These are phyloP conservation scores for Battus philenor DNA, from an alignment of 1,140 invertebrate genomes.

Conservation along the genomic window DNA sequence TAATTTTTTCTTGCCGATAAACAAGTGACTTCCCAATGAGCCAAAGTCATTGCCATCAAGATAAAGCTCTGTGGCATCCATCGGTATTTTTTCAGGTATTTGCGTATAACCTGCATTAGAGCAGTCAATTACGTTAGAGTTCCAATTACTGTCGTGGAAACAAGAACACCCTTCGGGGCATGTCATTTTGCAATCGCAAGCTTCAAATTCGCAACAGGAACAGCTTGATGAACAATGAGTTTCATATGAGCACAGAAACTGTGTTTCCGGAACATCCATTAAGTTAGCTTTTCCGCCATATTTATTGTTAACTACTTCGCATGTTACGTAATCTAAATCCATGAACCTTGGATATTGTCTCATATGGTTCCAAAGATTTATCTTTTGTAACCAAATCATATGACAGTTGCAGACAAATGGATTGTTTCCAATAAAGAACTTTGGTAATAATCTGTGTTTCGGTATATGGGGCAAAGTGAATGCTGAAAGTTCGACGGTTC, in stretches of 20 bases:
- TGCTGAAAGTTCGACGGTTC: slow-evolving; percentile 83
- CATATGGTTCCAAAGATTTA: slow-evolving; percentile 82
- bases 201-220: slow-evolving; percentile 93
- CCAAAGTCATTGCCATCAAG: slow-evolving; percentile 90
- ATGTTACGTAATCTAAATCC: slow-evolving; percentile 89
- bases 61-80: slow-evolving; percentile 93
- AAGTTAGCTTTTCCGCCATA: slow-evolving; percentile 86
- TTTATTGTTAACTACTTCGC: slow-evolving; percentile 88
- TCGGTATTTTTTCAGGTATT: slow-evolving; percentile 88
- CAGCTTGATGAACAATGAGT: slow-evolving; percentile 91
- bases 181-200: slow-evolving; percentile 94
- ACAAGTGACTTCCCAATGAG: slow-evolving; percentile 86
- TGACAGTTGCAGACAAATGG: slow-evolving; percentile 89
- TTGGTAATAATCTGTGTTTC: slow-evolving; percentile 80
- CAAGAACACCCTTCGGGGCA: slow-evolving; percentile 91
- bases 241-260: slow-evolving; percentile 91
- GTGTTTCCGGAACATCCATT: slow-evolving; percentile 85
- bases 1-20: slow-evolving; percentile 91
- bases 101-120: slow-evolving; percentile 83
- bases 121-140: slow-evolving; percentile 92
- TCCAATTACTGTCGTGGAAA: slow-evolving; percentile 93
- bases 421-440: slow-evolving; percentile 89
- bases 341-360: slow-evolving; percentile 88
- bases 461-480: slow-evolving; percentile 81
- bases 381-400: slow-evolving; percentile 89